A percentile compares a stretch with the other conserved stretches of the same genome.
Conservation (phyloP, 2,113 vertebrate species). For the Rhinolophus ferrumequinum region DNA sequence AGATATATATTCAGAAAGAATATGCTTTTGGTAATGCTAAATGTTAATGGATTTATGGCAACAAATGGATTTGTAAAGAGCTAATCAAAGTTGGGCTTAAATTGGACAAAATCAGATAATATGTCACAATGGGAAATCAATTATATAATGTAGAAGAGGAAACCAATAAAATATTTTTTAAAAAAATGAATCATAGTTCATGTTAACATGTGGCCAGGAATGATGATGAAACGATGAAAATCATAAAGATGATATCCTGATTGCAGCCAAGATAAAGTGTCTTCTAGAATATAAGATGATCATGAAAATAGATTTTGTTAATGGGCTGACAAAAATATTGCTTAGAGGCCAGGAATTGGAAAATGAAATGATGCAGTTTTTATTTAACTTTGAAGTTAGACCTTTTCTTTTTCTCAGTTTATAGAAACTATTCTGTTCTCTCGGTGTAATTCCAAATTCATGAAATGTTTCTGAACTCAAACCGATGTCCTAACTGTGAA, state of each 20-base stretch:
- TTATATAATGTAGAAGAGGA: not conserved
- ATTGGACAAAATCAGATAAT: constrained; percentile 10
- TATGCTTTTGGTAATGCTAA: constrained; percentile 38
- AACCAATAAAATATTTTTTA: not conserved
- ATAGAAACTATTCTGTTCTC: not conserved
- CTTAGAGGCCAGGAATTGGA: not conserved
- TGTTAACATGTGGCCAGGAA: not conserved
- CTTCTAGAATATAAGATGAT: not conserved
- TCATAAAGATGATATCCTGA: not conserved
- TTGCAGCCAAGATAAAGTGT: constrained; percentile 16
- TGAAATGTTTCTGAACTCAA: constrained; percentile 35
- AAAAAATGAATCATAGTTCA: not conserved
- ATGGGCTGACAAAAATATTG: not conserved
- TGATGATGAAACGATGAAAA: not conserved
- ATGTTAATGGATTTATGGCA: constrained; percentile 60
- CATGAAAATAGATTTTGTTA: constrained; percentile 44
- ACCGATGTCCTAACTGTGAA: not conserved
- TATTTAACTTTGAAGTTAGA: constrained; percentile 46
- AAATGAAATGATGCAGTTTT: constrained; percentile 33
- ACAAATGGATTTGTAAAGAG: constrained; percentile 36
- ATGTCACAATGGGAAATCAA: not conserved
- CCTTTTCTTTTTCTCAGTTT: not conserved
- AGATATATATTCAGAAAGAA: constrained; percentile 33
- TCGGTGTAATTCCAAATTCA: not conserved
- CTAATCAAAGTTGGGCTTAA: constrained; percentile 55